Evolutionary conservation across 1,140 invertebrate species (phyloP), one percentile per base, ranked within the genome.

Genomic region (Cotesia chilonis): DNA sequence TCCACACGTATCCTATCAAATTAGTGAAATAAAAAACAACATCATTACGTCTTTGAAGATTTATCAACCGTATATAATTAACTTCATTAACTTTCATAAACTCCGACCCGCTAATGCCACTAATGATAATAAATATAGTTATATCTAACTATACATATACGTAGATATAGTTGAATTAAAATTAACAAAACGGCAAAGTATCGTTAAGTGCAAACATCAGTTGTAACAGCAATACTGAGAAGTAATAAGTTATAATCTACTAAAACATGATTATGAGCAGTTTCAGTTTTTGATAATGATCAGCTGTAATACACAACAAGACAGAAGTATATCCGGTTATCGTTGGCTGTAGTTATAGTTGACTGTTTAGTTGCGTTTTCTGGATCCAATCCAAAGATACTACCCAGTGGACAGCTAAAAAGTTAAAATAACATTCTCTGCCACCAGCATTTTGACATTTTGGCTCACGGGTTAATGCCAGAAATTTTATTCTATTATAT

Each of bases 401-500:
- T 47, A 47, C 41, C 41, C 41, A 47, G 41, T 47, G 51, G 68
- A 35, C 52, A 70, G 59, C 51, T 75, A 71, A 73, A 73, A 75
- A 75, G 74, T 75, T 75, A 71, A 75, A 75, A 75, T 75, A 75
- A 75, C 65, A 75, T 61, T 54, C 41, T 65, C 47, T 63, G 60
- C 59, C 69, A 71, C 61, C 28, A 54, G 47, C 60, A 51, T 38
- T 9, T 59, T 72, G 54, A 41, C 51, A 67, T 67, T 72, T 67
- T 72, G 64, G 70, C 70, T 71, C 68, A 47, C 64, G 41, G 5
- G 41, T 35, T 66, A 7, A 66, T 28, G 28, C 17, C 6, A 6
- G 4, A 6, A 52, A 28, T 28, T 20, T 61, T 20, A 57, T 57
- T 20, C n/a, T 57, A 47, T 57, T 17, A 38, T 14, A 63, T 63